Evolutionary conservation across 1,140 invertebrate genomes (phyloP), one percentile per base, ranked within the genome.

Genomic region (Monochamus saltuarius): DNA sequence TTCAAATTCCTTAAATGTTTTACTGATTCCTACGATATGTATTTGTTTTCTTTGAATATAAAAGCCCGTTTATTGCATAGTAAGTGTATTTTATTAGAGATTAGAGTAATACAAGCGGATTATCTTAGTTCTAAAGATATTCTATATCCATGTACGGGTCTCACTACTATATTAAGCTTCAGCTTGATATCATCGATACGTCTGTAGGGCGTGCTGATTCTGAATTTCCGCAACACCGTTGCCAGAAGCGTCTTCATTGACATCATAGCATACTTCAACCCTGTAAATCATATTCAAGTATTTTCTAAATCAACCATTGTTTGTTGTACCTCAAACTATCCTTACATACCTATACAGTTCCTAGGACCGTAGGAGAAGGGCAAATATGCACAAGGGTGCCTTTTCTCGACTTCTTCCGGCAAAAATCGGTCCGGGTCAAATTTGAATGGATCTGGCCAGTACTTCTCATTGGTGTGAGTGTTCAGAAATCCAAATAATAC

Each of bases 361-460:
- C 84, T 73, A 0, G 78, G 75, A 2, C 86, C 85, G 1, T 83
- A 82, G 59, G 82, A 83, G 61, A 89, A 89, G 2, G 87, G 86
- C 35, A 87, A 65, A 64, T 82, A 88, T 14, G 78, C 64, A 37
- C 75, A 82, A 1, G 70, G 77, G 65, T 74, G 78, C 29, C 82
- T 65, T 19, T 65, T 68, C 0, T 56, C 53, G 2, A 63, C 47
- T 61, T 82, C 81, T 56, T 87, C 85, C 0, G 80, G 76, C n/a
- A 81, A 62, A 71, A 88, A 88, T 59, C 84, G 70, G 22, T 87
- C 85, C 0, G 87, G 87, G 74, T 87, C 77, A 64, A 85, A 89
- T 9, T 62, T 66, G 1, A 85, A 77, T 6, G 86, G 84, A 61
- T 87, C 76, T 17, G 49, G 34, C 59, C 59, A 61, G 34, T 49